These are phyloP conservation scores for Dryobota labecula DNA, from an alignment of 2,888 invertebrate species.

Conservation along the genomic window DNA sequence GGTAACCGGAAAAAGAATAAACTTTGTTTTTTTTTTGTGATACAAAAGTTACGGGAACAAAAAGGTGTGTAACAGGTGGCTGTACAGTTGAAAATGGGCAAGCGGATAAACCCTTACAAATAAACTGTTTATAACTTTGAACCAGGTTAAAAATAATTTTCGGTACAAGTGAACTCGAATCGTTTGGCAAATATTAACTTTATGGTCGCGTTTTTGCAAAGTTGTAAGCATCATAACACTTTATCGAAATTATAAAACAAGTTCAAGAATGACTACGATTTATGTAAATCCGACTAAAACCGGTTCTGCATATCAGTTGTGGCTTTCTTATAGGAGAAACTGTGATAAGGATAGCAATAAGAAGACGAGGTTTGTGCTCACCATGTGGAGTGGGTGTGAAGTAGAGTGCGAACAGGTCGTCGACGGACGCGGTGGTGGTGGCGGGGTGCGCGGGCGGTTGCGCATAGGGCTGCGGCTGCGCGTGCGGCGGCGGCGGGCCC, in stretches of 20 bases:
- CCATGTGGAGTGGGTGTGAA: conserved; percentile 92
- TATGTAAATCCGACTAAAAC: conserved; percentile 62
- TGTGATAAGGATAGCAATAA: conserved; percentile 22
- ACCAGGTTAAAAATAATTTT: not conserved
- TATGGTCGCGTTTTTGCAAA: conserved; percentile 20
- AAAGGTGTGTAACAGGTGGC: conserved; percentile 13
- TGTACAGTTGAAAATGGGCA: not conserved
- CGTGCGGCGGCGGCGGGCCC: conserved; percentile 86
- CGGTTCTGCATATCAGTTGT: conserved; percentile 61
- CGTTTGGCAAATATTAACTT: conserved; percentile 16
- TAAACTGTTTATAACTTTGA: conserved; percentile 9
- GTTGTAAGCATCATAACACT: conserved; percentile 29
- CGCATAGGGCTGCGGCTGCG: conserved; percentile 85
- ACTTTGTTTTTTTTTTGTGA: not conserved
- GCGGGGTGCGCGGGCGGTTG: conserved; percentile 80
- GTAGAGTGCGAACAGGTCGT: conserved; percentile 94
- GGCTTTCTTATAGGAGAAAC: conserved; percentile 32
- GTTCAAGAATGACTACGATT: conserved; percentile 58
- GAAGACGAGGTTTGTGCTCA: conserved; percentile 77
- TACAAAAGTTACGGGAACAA: conserved; percentile 4
- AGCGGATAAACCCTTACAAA: not conserved
- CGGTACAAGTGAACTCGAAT: not conserved
- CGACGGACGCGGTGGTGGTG: conserved; percentile 91
- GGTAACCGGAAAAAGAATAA: not conserved
- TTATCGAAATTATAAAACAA: conserved; percentile 50